Evolutionary conservation across 2,113 vertebrate species (phyloP).

Genomic region (Pseudorhombus dupliciocellatus): DNA sequence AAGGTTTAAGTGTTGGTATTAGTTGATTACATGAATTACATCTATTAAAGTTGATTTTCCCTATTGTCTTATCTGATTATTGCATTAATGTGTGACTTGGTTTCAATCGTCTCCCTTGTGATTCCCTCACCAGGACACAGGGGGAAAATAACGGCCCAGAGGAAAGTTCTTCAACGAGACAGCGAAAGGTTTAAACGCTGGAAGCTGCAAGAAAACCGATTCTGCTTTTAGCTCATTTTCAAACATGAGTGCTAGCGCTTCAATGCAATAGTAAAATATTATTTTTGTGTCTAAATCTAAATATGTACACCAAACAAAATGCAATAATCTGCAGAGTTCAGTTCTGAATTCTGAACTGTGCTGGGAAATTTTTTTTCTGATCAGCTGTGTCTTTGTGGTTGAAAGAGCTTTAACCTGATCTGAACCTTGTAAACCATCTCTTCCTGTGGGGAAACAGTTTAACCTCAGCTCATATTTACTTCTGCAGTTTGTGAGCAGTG

Average conservation of each 20-base stretch:
- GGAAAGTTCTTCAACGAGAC: conserved; percentile 59
- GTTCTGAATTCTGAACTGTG: background rate
- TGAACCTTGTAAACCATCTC: background rate
- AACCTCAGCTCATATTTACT: background rate
- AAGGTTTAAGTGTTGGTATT: background rate
- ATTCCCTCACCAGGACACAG: conserved; percentile 56
- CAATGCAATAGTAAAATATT: conserved; percentile 28
- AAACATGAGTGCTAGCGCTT: background rate
- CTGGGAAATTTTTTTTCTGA: background rate
- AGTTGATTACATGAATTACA: background rate
- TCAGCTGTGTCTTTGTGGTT: background rate
- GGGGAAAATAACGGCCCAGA: conserved; percentile 60
- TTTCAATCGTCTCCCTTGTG: background rate
- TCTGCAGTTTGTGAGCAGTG: conserved; percentile 43
- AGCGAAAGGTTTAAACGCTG: conserved; percentile 65
- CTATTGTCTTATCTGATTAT: no score
- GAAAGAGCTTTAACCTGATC: background rate
- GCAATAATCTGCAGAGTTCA: conserved; percentile 15
- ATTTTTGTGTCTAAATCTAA: background rate
- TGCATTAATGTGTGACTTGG: background rate
- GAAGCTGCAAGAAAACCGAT: background rate
- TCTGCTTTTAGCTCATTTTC: background rate
- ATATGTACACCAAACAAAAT: conserved; percentile 12
- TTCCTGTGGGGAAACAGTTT: conserved; percentile 29
- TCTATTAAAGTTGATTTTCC: no score